These are phyloP conservation scores for Drosophila kohkoa DNA, from an alignment of 1,140 invertebrate species.

Conservation along the genomic window DNA sequence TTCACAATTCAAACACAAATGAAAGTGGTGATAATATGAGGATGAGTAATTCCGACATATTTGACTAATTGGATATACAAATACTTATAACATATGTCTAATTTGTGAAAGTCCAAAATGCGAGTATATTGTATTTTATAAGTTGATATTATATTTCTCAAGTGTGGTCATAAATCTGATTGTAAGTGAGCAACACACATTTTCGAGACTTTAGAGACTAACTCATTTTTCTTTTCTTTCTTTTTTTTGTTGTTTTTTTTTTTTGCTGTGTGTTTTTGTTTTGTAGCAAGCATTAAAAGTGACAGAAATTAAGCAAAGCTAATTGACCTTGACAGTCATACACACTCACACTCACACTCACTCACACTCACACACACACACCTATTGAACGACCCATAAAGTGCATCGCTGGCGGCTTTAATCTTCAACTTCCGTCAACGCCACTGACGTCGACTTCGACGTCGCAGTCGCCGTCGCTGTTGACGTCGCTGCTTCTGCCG, in stretches of 20 bases:
- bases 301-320: slow-evolving; percentile 64
- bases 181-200: not conserved
- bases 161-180: not conserved
- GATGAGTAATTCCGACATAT: not conserved
- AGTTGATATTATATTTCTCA: not conserved
- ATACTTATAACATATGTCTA: not conserved
- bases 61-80: not conserved
- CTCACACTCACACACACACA: slow-evolving; percentile 2
- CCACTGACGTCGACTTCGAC: slow-evolving; percentile 27
- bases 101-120: not conserved
- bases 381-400: slow-evolving; percentile 58
- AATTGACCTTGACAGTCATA: slow-evolving; percentile 70
- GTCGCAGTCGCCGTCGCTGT: slow-evolving; percentile 21
- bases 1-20: not conserved
- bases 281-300: slow-evolving; percentile 51
- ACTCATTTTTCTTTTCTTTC: slow-evolving; percentile 7
- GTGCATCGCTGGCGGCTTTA: slow-evolving; percentile 67
- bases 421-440: slow-evolving; percentile 69
- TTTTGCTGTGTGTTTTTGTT: not conserved
- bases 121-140: not conserved
- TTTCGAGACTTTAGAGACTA: not conserved
- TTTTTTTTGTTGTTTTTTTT: not conserved
- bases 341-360: slow-evolving; percentile 29
- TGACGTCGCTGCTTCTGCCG: slow-evolving; percentile 21
- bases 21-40: too few species aligned